A percentile compares a stretch with the other conserved stretches of the same genome.
These are phyloP conservation scores for Heliconius melpomene DNA, from an alignment of 1,140 invertebrate genomes.

Conservation along the genomic window DNA sequence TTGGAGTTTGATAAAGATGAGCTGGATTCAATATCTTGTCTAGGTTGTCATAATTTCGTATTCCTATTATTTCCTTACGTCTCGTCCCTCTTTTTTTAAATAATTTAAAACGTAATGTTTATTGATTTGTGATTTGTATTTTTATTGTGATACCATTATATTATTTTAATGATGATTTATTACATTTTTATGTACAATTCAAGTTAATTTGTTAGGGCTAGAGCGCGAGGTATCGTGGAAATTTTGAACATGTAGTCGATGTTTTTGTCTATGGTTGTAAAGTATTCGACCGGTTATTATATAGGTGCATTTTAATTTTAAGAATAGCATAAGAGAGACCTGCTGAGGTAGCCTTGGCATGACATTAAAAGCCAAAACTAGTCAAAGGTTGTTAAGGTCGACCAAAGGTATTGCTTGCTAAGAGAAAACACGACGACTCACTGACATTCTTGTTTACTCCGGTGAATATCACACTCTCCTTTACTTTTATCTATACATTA, in stretches of 20 bases:
- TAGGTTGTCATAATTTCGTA: background rate
- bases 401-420: slow-evolving; percentile 11
- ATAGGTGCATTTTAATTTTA: background rate
- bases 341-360: background rate
- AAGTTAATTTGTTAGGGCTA: background rate
- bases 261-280: background rate
- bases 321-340: background rate
- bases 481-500: background rate
- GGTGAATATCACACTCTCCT: slow-evolving; percentile 9
- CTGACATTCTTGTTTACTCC: slow-evolving; percentile 7
- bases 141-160: slow-evolving; percentile 1
- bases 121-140: background rate
- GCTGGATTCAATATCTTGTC: background rate
- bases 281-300: background rate
- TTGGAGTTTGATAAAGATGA: background rate
- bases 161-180: slow-evolving; percentile 10
- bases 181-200: background rate
- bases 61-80: background rate
- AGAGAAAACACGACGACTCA: slow-evolving; percentile 9
- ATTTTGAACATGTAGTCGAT: background rate
- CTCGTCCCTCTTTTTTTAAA: background rate
- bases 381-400: background rate
- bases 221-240: background rate
- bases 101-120: background rate
- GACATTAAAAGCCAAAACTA: background rate